A percentile compares a stretch with the other conserved stretches of the same genome.
Evolutionary conservation across 2,888 invertebrate genomes (phyloP).

Genomic region (Alentia gelatinosa): DNA sequence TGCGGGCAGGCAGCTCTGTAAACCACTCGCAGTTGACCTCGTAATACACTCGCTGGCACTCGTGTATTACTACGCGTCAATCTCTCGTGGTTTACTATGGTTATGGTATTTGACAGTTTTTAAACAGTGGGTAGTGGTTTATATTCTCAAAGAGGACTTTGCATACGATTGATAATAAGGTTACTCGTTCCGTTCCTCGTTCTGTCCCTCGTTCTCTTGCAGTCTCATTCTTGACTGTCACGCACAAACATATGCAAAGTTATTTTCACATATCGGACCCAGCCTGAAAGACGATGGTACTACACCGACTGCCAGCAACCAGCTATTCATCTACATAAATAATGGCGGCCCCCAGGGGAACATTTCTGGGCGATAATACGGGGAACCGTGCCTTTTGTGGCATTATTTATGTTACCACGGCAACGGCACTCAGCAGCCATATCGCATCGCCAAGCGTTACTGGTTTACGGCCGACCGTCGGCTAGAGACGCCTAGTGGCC

Average conservation of each 20-base stretch:
- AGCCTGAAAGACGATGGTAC: not conserved
- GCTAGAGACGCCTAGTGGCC: not conserved
- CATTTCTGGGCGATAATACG: not conserved
- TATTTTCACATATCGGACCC: not conserved
- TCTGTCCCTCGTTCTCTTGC: too few species aligned
- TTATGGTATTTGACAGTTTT: too few species aligned
- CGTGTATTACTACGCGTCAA: too few species aligned
- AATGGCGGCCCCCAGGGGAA: not conserved
- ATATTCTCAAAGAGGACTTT: too few species aligned
- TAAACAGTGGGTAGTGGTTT: too few species aligned
- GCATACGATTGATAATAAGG: too few species aligned
- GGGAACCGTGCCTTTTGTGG: not conserved
- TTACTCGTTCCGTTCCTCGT: too few species aligned
- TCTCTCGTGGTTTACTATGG: too few species aligned
- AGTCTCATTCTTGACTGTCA: too few species aligned
- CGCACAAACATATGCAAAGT: not conserved
- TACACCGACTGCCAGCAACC: not conserved
- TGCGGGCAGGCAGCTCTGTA: too few species aligned
- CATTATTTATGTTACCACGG: conserved; percentile 22
- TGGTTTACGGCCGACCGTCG: not conserved
- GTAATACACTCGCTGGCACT: too few species aligned
- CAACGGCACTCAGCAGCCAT: not conserved
- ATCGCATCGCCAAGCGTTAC: not conserved
- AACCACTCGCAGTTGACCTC: too few species aligned
- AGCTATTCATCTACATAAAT: not conserved